Evolutionary conservation across 2,113 vertebrate species (phyloP), one percentile per base, ranked within the genome.

Genomic region (Chlamydotis undulata): DNA sequence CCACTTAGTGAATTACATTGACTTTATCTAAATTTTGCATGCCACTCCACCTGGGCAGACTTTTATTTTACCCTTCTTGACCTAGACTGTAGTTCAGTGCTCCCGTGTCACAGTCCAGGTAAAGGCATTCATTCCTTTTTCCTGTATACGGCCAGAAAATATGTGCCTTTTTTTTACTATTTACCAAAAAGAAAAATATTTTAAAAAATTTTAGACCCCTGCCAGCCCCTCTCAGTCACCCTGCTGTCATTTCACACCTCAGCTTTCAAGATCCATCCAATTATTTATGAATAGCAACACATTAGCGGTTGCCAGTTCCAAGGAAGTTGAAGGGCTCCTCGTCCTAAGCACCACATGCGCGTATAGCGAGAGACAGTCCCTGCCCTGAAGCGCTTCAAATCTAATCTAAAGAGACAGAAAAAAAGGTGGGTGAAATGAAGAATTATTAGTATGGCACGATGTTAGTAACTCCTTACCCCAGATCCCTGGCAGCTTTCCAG

Each of bases 341-440:
- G 67, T 95, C 92, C 94, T 70, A 73, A 95, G 90, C 90, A 49
- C 73, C 8, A 0, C 25, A 61, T 93, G 89, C 13, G 12, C 87
- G 83, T 76, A 37, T 15, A 94, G 88, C 3, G 0, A 81, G 96
- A 96, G 96, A 79, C 92, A 92, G 92, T 95, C 94, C 92, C 86
- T 95, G 94, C 95, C 96, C 91, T 64, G 76, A 47, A 95, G 89
- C 89, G 0, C 65, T 96, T 96, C 92, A 75, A 79, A 82, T 41
- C 94, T 97, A 96, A 96, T 95, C 94, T 84, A 61, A 96, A 92
- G 83, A 96, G 95, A 93, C 95, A 96, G 85, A 68, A 93, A 93
- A 95, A 94, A 78, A 92, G 77, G 92, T 79, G 92, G 93, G 79
- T 90, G 90, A 96, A 81, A 94, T 53, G 88, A 94, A 94, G 94